Evolutionary conservation across 2,888 invertebrate species (phyloP).

Genomic region (Heliconius ethilla): DNA sequence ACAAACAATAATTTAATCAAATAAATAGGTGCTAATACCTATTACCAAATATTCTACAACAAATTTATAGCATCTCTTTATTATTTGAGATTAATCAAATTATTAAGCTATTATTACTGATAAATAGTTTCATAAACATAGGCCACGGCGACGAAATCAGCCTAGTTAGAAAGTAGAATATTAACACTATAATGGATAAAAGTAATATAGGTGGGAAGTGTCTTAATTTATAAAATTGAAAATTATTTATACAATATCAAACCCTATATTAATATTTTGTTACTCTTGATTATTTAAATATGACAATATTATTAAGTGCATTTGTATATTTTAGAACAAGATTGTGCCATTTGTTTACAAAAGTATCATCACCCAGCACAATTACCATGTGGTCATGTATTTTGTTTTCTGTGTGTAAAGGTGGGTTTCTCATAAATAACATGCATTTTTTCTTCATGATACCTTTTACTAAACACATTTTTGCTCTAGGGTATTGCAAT

Average conservation of each 20-base stretch:
- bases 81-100: neutral
- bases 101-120: neutral
- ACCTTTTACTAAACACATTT: neutral
- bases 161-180: constrained; percentile 8
- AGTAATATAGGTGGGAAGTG: neutral
- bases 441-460: neutral
- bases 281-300: neutral
- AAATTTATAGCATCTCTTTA: neutral
- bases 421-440: constrained; percentile 58
- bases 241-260: neutral
- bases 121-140: neutral
- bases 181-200: constrained; percentile 6
- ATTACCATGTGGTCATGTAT: constrained; percentile 96
- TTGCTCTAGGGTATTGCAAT: constrained; percentile 87
- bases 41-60: neutral
- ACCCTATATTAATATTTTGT: neutral
- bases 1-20: neutral
- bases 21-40: neutral
- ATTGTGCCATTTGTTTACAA: constrained; percentile 97
- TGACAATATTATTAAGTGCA: neutral
- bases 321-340: constrained; percentile 63
- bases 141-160: neutral
- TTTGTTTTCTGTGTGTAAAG: constrained; percentile 97
- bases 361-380: constrained; percentile 95
- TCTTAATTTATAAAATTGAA: neutral